Base-by-base conservation (phyloP, 2,113 vertebrate genomes). In the Dipodomys spectabilis region DNA sequence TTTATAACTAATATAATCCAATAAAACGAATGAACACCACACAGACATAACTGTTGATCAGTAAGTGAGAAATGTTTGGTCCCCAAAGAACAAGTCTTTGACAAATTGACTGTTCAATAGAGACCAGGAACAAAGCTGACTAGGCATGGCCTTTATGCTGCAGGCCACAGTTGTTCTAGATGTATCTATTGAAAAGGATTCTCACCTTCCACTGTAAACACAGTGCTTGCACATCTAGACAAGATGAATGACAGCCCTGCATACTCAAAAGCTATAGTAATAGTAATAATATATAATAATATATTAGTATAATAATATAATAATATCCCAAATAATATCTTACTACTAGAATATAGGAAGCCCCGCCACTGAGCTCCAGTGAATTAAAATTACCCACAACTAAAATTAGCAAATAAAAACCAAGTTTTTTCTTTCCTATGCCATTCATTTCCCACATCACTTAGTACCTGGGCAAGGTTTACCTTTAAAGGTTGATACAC, bases 351-450 rank as follows among this genome's bases (percentile, higher is more conserved):
- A 39, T 60, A 9, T 2, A 60, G 32, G 45, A 73, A 91, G 72
- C 18, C 7, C 64, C 7, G 25, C 13, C 4, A 2, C 12, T 69
- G n/a, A 73, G 53, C 5, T 35, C 49, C 81, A 74, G 49, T 39
- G 32, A 94, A 84, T 72, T 77, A 71, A 32, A 94, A 87, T 72
- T 77, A 71, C 45, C 80, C 35, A 65, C 77, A 69, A 85, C 25
- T 53, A 5, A 83, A 23, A 87, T 10, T 6, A 82, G 53, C 18
- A 75, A 90, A 79, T 64, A 27, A 75, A 87, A 90, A 64, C 44
- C 19, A 7, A 57, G 53, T 44, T 49, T 64, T 64, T 30, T 44
- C 28, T 22, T 69, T 35, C 10, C 73, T 39, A 19, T 13, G 15
- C 19, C 19, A 27, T 57, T 80, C 77, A 87, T 11, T 39, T 94